Conservation (phyloP, 2,797 vertebrate species). For the Myotis myotis region DNA sequence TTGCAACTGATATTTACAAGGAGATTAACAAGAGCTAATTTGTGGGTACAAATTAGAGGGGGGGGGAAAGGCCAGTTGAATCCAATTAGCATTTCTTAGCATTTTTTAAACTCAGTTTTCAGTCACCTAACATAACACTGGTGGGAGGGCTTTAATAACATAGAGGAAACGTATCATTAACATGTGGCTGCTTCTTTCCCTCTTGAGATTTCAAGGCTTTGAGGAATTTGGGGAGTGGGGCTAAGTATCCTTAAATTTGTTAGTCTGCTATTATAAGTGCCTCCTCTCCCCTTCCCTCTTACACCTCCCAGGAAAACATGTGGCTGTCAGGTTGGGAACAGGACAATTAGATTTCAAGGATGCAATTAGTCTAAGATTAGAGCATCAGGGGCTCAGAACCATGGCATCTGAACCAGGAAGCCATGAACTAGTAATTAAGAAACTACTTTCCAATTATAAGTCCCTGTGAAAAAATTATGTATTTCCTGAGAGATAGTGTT, state of each 20-base stretch:
- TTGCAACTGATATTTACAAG: conserved; percentile 55
- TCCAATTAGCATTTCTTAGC: conserved; percentile 57
- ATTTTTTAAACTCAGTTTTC: conserved; percentile 62
- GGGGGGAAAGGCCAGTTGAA: conserved; percentile 30
- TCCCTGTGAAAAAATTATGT: conserved; percentile 51
- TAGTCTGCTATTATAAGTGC: conserved; percentile 61
- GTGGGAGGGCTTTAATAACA: conserved; percentile 21
- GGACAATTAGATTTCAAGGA: conserved; percentile 59
- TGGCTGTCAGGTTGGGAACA: conserved; percentile 63
- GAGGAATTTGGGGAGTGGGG: conserved; percentile 37
- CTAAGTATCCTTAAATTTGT: conserved; percentile 55
- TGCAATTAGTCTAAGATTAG: conserved; percentile 75
- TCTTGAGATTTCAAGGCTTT: conserved; percentile 46
- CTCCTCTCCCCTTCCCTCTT: conserved; percentile 35
- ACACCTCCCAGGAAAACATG: conserved; percentile 52
- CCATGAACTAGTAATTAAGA: conserved; percentile 66
- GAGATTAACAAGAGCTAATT: conserved; percentile 55
- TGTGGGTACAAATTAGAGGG: conserved; percentile 16
- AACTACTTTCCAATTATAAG: conserved; percentile 38
- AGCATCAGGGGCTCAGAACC: conserved; percentile 50
- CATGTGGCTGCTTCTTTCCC: conserved; percentile 11
- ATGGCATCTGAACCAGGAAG: conserved; percentile 64
- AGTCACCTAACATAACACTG: conserved; percentile 17
- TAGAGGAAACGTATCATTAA: conserved; percentile 20
- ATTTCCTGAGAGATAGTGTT: conserved; percentile 61